Percentiles rank a stretch among this genome's conserved stretches.
phyloP scores from a whole-genome alignment of 1,140 invertebrate species.

The Thrips palmi region DNA sequence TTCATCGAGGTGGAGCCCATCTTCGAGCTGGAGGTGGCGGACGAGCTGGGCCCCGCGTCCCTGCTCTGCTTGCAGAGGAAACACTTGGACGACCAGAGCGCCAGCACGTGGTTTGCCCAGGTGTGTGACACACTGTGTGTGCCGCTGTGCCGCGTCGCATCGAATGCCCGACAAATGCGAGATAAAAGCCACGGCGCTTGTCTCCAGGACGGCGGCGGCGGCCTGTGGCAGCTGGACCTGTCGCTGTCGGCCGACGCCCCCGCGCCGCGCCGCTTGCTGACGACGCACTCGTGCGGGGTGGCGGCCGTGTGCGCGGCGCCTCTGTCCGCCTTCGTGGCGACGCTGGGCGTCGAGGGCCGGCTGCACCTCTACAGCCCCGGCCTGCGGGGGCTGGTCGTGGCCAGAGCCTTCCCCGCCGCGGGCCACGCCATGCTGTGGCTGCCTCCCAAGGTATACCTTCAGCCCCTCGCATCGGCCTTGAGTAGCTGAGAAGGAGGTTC shows the following conservation, averaged over 20 bases:
- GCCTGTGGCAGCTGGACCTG: constrained; percentile 60
- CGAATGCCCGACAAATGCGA: constrained; percentile 16
- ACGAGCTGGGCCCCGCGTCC: constrained; percentile 18
- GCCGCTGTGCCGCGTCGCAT: neutral
- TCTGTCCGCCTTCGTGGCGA: constrained; percentile 42
- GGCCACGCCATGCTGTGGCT: constrained; percentile 54
- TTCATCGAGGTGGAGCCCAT: constrained; percentile 67
- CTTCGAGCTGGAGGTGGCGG: constrained; percentile 43
- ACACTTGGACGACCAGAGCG: constrained; percentile 22
- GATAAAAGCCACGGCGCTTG: constrained; percentile 15
- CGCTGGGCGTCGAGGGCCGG: constrained; percentile 44
- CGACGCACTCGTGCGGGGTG: constrained; percentile 55
- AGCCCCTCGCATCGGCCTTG: too few relatives aligned
- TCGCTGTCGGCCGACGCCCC: constrained; percentile 35
- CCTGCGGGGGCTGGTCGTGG: constrained; percentile 32
- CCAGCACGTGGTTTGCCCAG: constrained; percentile 49
- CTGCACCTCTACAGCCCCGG: constrained; percentile 53
- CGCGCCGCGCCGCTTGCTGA: constrained; percentile 39
- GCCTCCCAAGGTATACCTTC: constrained; percentile 41
- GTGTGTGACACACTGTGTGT: constrained; percentile 24
- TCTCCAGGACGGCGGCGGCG: constrained; percentile 56
- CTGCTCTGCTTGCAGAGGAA: constrained; percentile 35
- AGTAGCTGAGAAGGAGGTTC: too few relatives aligned
- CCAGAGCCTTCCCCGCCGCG: constrained; percentile 35
- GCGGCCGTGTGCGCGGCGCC: constrained; percentile 44